Evolutionary conservation across 2,113 vertebrate species (phyloP).

Genomic region (Ophiodon elongatus): DNA sequence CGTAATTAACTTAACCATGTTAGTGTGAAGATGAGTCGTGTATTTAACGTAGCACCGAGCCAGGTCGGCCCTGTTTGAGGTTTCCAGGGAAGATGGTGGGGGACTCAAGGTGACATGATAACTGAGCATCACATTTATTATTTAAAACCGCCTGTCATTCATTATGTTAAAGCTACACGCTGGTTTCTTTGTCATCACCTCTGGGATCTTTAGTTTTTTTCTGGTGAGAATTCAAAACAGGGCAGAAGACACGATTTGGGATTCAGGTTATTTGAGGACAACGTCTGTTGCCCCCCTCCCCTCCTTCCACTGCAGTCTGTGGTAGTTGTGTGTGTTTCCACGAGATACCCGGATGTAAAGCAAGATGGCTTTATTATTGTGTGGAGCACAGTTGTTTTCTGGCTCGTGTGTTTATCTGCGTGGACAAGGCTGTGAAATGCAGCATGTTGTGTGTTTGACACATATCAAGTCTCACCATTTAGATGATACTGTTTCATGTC

Average conservation of each 20-base stretch:
- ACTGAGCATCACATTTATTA: neutral
- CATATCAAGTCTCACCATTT: neutral
- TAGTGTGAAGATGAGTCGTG: slow-evolving; percentile 11
- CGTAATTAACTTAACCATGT: neutral
- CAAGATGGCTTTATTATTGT: neutral
- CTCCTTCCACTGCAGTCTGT: slow-evolving; percentile 10
- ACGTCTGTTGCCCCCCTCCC: neutral
- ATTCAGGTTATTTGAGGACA: slow-evolving; percentile 67
- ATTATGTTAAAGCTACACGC: neutral
- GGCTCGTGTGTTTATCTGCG: neutral
- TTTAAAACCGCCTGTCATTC: neutral
- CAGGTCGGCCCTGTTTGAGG: neutral
- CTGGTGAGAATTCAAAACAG: neutral
- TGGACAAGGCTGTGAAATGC: neutral
- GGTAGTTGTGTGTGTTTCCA: slow-evolving; percentile 26
- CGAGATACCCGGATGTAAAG: neutral
- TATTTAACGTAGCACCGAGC: neutral
- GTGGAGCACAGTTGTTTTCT: neutral
- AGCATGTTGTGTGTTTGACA: neutral
- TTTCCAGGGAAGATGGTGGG: slow-evolving; percentile 3
- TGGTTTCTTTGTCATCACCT: neutral
- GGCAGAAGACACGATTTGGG: neutral
- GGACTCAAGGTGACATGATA: slow-evolving; percentile 10
- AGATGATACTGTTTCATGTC: neutral
- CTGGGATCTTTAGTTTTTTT: neutral